Percentiles rank a stretch among this genome's conserved stretches.
Conservation (phyloP, 1,140 invertebrate genomes). For the Leguminivora glycinivorella region DNA sequence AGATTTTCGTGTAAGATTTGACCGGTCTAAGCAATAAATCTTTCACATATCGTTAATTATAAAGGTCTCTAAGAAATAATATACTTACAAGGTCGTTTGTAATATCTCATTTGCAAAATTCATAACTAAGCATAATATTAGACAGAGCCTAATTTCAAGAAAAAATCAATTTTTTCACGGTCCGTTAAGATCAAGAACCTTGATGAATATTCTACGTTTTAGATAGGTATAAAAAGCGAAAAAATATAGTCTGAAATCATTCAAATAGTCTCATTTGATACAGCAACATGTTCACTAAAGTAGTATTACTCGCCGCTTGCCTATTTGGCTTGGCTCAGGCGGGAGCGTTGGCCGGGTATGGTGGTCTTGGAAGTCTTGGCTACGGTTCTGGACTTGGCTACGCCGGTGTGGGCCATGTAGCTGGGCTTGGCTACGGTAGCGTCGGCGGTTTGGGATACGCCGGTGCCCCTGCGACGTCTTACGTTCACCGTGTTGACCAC, state of each 20-base stretch:
- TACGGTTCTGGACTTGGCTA: constrained; percentile 18
- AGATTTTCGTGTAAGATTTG: no score
- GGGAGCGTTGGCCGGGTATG: constrained; percentile 9
- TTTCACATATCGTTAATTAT: neutral
- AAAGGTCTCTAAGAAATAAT: neutral
- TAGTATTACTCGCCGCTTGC: constrained; percentile 36
- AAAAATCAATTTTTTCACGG: constrained; percentile 32
- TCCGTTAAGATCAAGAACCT: constrained; percentile 38
- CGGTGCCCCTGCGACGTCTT: neutral
- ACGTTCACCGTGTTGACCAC: neutral
- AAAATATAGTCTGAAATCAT: constrained; percentile 35
- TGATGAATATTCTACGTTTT: constrained; percentile 37
- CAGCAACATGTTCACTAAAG: constrained; percentile 41
- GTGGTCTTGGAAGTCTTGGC: neutral
- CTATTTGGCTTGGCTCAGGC: constrained; percentile 40
- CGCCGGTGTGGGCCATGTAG: neutral
- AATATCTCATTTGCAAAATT: neutral
- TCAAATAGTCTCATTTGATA: constrained; percentile 37
- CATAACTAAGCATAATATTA: neutral
- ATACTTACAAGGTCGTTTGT: neutral
- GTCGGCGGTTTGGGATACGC: neutral
- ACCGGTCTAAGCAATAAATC: neutral
- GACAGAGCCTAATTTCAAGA: constrained; percentile 14
- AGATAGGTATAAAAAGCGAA: constrained; percentile 38
- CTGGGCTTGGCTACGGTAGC: neutral